Percentiles rank a stretch among this genome's conserved stretches.
These are phyloP conservation scores for Cephalopholis sonnerati DNA, from an alignment of 2,113 vertebrate species.

Conservation along the genomic window DNA sequence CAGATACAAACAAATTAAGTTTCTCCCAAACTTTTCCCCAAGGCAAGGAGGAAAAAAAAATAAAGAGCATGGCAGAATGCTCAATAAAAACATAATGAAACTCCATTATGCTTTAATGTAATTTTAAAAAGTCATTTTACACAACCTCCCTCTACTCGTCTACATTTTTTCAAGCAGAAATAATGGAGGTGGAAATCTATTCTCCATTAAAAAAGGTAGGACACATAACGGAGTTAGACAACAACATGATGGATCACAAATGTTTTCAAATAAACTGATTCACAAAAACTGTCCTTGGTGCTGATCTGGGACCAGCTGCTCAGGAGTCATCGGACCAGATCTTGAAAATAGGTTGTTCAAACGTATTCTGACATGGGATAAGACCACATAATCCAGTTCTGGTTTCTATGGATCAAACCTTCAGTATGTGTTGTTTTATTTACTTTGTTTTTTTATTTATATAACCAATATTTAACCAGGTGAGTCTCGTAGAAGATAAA, in stretches of 20 bases:
- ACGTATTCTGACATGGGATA: no score
- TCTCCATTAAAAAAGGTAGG: constrained; percentile 18
- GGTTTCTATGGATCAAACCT: no score
- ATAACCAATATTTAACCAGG: no score
- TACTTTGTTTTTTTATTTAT: no score
- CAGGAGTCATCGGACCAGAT: no score
- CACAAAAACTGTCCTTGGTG: constrained; percentile 39
- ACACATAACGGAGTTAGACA: constrained; percentile 25
- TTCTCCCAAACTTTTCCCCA: constrained; percentile 23
- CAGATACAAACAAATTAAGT: constrained; percentile 16
- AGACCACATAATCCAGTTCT: no score
- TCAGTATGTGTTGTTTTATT: no score
- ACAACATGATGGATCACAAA: constrained; percentile 11
- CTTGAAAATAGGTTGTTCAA: no score
- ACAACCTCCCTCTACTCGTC: neutral
- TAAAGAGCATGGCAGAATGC: neutral
- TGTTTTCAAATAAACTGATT: constrained; percentile 8
- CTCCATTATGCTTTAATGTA: constrained; percentile 52
- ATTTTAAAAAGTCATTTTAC: constrained; percentile 37
- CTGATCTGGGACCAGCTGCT: constrained; percentile 6
- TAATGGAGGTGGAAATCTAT: constrained; percentile 34
- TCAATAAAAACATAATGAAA: constrained; percentile 36
- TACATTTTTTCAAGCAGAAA: constrained; percentile 27
- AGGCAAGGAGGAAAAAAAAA: constrained; percentile 6
- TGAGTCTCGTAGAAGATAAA: no score